A percentile compares a stretch with the other conserved stretches of the same genome.
phyloP scores from a whole-genome alignment of 2,113 vertebrate genomes.

The Chrysemys picta region DNA sequence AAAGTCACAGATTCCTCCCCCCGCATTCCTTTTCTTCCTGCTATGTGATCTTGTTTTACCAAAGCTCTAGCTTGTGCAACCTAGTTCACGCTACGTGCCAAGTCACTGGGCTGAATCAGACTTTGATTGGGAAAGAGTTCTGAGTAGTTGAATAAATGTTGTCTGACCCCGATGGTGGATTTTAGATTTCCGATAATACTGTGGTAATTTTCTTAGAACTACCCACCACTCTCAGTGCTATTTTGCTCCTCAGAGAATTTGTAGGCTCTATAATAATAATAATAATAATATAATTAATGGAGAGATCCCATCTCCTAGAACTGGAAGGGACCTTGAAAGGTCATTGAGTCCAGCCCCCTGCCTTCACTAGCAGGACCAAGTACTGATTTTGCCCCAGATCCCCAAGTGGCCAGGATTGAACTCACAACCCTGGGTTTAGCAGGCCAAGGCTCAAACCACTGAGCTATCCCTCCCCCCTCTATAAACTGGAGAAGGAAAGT shows the following conservation, averaged over 20 bases:
- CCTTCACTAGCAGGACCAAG: no score
- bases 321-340: no score
- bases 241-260: rapidly evolving
- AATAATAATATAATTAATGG: no score
- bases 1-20: neutral
- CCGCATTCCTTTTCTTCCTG: neutral
- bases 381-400: no score
- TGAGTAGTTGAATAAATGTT: neutral
- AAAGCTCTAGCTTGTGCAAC: neutral
- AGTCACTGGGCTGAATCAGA: neutral
- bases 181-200: neutral
- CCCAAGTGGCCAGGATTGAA: no score
- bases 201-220: neutral
- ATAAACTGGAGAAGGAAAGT: neutral
- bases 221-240: neutral
- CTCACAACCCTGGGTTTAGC: no score
- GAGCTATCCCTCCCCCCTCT: no score
- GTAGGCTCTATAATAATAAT: neutral
- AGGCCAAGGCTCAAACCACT: no score
- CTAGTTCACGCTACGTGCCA: neutral
- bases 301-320: no score
- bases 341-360: no score
- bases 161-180: neutral
- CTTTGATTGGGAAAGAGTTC: neutral
- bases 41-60: neutral